Conservation (phyloP, 2,888 invertebrate genomes). For the Erebia palarica region DNA sequence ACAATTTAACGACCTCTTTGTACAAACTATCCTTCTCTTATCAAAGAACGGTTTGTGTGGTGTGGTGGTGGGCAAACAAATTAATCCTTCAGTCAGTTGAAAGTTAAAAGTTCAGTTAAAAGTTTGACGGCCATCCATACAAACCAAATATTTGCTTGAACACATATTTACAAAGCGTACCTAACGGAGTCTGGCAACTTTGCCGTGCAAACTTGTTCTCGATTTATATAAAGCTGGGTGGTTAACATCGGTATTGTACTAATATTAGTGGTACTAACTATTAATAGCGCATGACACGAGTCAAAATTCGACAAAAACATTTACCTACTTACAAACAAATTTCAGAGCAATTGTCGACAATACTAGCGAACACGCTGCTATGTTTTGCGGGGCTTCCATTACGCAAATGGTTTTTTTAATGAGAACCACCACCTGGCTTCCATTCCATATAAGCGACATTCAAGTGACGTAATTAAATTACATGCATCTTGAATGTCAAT, state of each 20-base stretch:
- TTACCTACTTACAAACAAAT: not conserved
- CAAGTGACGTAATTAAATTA: slow-evolving; percentile 44
- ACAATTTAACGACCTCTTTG: not conserved
- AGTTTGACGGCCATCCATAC: not conserved
- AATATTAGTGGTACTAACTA: no score
- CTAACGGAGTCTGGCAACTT: not conserved
- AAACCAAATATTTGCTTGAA: no score
- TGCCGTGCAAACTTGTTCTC: not conserved
- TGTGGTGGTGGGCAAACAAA: no score
- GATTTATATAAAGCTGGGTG: not conserved
- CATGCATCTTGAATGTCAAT: slow-evolving; percentile 43
- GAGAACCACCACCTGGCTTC: slow-evolving; percentile 43
- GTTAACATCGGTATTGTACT: not conserved
- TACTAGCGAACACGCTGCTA: not conserved
- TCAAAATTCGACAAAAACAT: slow-evolving; percentile 5
- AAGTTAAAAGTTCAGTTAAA: no score
- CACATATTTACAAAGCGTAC: no score
- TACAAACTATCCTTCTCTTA: not conserved
- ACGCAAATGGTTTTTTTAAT: slow-evolving; percentile 42
- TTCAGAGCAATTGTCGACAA: slow-evolving; percentile 10
- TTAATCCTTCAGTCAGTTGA: not conserved
- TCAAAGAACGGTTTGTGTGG: no score
- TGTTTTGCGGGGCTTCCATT: slow-evolving; percentile 41
- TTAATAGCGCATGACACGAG: not conserved
- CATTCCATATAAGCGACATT: slow-evolving; percentile 45